phyloP scores from a whole-genome alignment of 2,888 invertebrate species.

The Hydriomena furcata region DNA sequence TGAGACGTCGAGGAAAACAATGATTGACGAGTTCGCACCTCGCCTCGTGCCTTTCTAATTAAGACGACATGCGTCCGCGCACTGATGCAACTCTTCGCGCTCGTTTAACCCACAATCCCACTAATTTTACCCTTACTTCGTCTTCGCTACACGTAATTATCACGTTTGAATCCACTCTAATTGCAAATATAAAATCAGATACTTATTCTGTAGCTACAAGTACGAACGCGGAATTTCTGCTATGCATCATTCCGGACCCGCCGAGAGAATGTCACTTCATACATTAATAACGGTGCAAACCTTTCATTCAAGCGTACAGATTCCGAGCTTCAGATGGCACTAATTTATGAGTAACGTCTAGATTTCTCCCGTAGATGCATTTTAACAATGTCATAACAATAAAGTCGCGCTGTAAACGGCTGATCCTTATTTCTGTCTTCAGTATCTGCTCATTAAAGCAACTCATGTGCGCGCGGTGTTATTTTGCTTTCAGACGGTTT shows the following conservation, averaged over 20 bases:
- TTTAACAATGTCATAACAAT: conserved; percentile 80
- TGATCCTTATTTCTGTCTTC: conserved; percentile 80
- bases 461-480: conserved; percentile 59
- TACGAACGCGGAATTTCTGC: not conserved
- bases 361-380: conserved; percentile 58
- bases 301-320: conserved; percentile 30
- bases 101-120: conserved; percentile 60
- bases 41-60: conserved; percentile 74
- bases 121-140: conserved; percentile 50
- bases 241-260: conserved; percentile 9
- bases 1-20: conserved; percentile 66
- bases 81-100: conserved; percentile 63
- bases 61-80: conserved; percentile 77
- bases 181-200: conserved; percentile 8
- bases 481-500: conserved; percentile 71
- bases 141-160: conserved; percentile 42
- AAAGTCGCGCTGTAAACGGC: conserved; percentile 71
- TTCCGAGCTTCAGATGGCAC: conserved; percentile 27
- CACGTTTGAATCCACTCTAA: conserved; percentile 34
- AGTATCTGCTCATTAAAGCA: conserved; percentile 79
- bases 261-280: conserved; percentile 9
- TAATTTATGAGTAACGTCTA: conserved; percentile 57
- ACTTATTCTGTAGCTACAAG: conserved; percentile 5
- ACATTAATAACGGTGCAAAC: conserved; percentile 31
- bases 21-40: conserved; percentile 83